phyloP scores from a whole-genome alignment of 2,113 vertebrate genomes.

The Hydrolagus affinis region DNA sequence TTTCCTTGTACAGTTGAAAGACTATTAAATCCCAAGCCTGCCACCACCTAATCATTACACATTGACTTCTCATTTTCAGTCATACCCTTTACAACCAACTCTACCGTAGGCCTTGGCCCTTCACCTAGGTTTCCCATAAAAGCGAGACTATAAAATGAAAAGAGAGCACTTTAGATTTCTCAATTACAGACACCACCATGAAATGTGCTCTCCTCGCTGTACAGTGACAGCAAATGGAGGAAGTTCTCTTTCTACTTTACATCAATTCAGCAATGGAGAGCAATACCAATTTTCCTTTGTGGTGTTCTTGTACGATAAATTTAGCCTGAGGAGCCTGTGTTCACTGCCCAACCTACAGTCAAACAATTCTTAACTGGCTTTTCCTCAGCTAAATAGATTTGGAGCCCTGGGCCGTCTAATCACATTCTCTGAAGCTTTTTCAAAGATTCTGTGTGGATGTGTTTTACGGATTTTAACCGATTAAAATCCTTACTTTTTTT shows the following conservation, averaged over 20 bases:
- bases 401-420: not conserved
- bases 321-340: not conserved
- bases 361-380: not conserved
- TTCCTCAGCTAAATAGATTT: not conserved
- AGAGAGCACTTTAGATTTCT: not conserved
- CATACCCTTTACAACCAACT: too few relatives aligned
- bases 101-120: too few relatives aligned
- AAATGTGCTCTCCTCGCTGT: not conserved
- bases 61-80: too few relatives aligned
- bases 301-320: not conserved
- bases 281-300: not conserved
- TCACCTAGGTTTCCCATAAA: too few relatives aligned
- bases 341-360: not conserved
- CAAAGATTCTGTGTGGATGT: not conserved
- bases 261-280: not conserved
- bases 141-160: not conserved
- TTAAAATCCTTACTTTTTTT: not conserved
- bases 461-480: slow-evolving; percentile 11
- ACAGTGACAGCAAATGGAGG: not conserved
- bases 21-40: too few relatives aligned
- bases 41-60: too few relatives aligned
- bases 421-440: slow-evolving; percentile 13
- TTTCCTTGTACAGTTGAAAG: too few relatives aligned
- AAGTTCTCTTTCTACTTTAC: not conserved
- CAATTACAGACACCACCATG: not conserved